Conservation (phyloP, 1,140 invertebrate species). For the Propsilocerus akamusi region DNA sequence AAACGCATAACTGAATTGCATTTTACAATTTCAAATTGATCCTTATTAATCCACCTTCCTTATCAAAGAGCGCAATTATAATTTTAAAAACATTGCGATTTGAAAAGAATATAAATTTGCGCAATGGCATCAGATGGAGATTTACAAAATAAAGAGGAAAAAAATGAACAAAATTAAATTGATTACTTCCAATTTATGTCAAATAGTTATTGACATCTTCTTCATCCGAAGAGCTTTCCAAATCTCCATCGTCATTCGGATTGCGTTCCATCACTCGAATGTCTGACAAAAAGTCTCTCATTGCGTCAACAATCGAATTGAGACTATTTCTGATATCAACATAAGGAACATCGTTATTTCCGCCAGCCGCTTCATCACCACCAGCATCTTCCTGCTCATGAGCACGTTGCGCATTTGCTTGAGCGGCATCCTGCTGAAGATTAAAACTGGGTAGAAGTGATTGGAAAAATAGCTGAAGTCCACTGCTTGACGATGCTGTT, state of each 20-base stretch:
- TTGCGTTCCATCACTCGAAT: conserved; percentile 30
- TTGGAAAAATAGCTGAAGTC: conserved; percentile 40
- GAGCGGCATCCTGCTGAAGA: conserved; percentile 18
- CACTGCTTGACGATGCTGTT: conserved; percentile 15
- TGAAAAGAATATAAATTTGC: too few species aligned
- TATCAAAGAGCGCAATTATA: too few species aligned
- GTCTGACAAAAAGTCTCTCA: conserved; percentile 49
- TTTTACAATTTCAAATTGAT: too few species aligned
- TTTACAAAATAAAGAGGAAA: background rate
- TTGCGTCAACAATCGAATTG: conserved; percentile 44
- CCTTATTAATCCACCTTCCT: too few species aligned
- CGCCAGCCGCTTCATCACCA: background rate
- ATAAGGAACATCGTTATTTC: conserved; percentile 8
- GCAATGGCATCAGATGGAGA: background rate
- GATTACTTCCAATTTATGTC: conserved; percentile 17
- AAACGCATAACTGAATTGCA: too few species aligned
- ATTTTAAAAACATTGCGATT: too few species aligned
- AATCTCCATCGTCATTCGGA: conserved; percentile 25
- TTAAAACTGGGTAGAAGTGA: conserved; percentile 45
- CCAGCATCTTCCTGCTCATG: conserved; percentile 7
- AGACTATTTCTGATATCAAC: conserved; percentile 40
- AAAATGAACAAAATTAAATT: too few species aligned
- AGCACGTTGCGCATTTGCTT: conserved; percentile 12
- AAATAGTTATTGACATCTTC: conserved; percentile 26
- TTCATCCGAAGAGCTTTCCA: conserved; percentile 23